Evolutionary conservation across 2,113 vertebrate species (phyloP).

Genomic region (Drymodes brunneopygia): DNA sequence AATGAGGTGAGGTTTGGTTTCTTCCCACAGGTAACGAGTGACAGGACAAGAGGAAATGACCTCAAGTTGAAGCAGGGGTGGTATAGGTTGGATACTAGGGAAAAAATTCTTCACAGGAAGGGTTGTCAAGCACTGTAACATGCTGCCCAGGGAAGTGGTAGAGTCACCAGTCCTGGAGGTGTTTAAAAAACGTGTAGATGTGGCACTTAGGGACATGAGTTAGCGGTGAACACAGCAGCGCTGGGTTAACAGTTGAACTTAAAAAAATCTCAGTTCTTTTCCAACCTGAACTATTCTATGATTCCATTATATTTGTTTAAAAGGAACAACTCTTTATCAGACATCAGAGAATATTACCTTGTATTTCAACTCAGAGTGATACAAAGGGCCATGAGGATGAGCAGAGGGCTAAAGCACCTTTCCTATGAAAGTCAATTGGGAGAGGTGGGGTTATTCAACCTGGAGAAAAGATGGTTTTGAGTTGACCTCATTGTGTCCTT

Average conservation of each 20-base stretch:
- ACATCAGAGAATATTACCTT: background rate
- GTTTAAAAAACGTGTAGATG: background rate
- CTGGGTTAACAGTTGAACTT: fast-evolving
- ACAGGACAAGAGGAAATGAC: background rate
- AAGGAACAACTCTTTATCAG: background rate
- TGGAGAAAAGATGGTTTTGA: background rate
- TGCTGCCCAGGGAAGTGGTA: background rate
- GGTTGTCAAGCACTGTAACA: background rate
- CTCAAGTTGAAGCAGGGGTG: background rate
- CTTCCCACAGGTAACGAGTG: background rate
- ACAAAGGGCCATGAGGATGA: background rate
- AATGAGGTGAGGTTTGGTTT: background rate
- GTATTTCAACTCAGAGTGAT: background rate
- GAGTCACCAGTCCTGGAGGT: background rate
- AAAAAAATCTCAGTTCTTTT: background rate
- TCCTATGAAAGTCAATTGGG: background rate
- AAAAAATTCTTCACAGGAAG: background rate
- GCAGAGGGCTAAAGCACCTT: background rate
- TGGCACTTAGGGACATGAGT: background rate
- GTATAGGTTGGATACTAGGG: background rate
- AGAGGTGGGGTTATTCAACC: background rate
- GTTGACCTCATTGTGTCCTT: background rate
- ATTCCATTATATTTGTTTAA: background rate
- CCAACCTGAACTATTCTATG: background rate
- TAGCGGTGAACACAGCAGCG: background rate